Percentiles rank a stretch among this genome's conserved stretches.
phyloP scores from a whole-genome alignment of 1,140 invertebrate genomes.

The Caenorhabditis briggsae region DNA sequence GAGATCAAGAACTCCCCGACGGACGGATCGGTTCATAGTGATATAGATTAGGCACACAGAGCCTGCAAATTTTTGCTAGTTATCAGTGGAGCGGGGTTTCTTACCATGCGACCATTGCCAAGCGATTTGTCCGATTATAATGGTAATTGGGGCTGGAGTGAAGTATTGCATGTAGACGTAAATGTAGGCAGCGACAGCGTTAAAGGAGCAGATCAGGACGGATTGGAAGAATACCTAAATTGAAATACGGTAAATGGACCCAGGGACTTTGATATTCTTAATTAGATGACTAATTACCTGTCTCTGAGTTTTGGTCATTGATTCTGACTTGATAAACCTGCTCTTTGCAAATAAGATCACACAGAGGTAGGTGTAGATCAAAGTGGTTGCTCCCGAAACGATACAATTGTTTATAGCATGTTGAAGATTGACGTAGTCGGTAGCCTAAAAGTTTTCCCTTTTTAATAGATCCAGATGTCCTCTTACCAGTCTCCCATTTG shows the following conservation, averaged over 20 bases:
- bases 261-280: not conserved
- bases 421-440: slow-evolving; percentile 35
- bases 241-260: not conserved
- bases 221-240: slow-evolving; percentile 64
- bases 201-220: slow-evolving; percentile 54
- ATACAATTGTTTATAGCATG: slow-evolving; percentile 56
- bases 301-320: slow-evolving; percentile 39
- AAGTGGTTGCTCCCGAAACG: slow-evolving; percentile 30
- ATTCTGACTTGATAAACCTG: not conserved
- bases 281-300: not conserved
- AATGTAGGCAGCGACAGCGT: slow-evolving; percentile 57
- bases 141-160: slow-evolving; percentile 13
- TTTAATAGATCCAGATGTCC: not conserved
- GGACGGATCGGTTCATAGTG: slow-evolving; percentile 58
- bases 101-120: slow-evolving; percentile 61
- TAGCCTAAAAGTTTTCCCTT: slow-evolving; percentile 46
- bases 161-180: slow-evolving; percentile 66
- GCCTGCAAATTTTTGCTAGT: slow-evolving; percentile 1
- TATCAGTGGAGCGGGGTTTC: too few species aligned
- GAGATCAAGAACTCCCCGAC: slow-evolving; percentile 25
- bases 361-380: slow-evolving; percentile 53
- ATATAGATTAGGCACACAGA: slow-evolving; percentile 55
- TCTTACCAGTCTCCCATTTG: slow-evolving; percentile 27
- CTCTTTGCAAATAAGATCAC: slow-evolving; percentile 32
- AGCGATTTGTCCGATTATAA: slow-evolving; percentile 59